Conservation (phyloP, 2,888 invertebrate species). For the Octodonta nipae region DNA sequence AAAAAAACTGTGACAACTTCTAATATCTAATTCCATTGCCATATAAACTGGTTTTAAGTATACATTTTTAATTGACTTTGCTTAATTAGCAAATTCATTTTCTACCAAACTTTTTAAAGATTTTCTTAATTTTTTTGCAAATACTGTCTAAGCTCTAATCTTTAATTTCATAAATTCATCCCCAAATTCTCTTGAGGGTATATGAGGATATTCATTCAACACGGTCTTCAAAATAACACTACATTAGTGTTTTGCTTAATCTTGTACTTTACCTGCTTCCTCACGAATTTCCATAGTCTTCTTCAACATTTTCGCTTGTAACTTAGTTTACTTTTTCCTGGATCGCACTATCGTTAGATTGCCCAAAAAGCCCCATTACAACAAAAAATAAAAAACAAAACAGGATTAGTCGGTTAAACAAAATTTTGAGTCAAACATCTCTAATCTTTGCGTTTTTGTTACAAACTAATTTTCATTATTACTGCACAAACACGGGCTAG, state of each 20-base stretch:
- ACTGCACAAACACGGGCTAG: too few species aligned
- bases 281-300: slow-evolving; percentile 92
- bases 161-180: slow-evolving; percentile 70
- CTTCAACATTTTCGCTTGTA: slow-evolving; percentile 78
- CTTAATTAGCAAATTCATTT: slow-evolving; percentile 79
- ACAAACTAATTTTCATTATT: too few species aligned
- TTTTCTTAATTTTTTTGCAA: slow-evolving; percentile 63
- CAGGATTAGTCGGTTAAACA: too few species aligned
- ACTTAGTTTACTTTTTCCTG: slow-evolving; percentile 56
- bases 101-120: slow-evolving; percentile 90
- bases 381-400: too few species aligned
- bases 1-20: too few species aligned
- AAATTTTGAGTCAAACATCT: too few species aligned
- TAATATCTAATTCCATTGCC: too few species aligned
- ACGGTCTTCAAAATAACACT: slow-evolving; percentile 73
- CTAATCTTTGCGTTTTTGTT: too few species aligned
- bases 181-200: slow-evolving; percentile 91
- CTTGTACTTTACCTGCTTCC: slow-evolving; percentile 59
- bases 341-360: slow-evolving; percentile 18
- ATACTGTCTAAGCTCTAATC: slow-evolving; percentile 57
- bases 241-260: slow-evolving; percentile 72
- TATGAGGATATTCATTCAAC: slow-evolving; percentile 79
- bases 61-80: too few species aligned
- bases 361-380: slow-evolving; percentile 25
- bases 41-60: too few species aligned